Percentiles rank a stretch among this genome's conserved stretches.
phyloP scores from a whole-genome alignment of 2,888 invertebrate species.

The Mesochorus sp. region DNA sequence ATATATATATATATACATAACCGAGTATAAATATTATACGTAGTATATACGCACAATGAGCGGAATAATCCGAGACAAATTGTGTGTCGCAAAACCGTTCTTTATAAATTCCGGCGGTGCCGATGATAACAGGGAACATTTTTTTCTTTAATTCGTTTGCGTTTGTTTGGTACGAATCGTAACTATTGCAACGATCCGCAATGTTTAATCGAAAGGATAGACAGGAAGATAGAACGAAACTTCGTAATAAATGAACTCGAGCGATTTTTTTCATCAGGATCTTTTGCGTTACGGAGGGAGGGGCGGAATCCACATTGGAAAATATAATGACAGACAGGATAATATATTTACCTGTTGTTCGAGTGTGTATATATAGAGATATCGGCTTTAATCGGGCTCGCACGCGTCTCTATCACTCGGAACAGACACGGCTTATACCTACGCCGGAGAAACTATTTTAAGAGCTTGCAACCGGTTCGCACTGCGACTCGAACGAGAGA shows the following conservation, averaged over 20 bases:
- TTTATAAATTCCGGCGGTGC: too few species aligned
- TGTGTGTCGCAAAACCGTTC: constrained; percentile 8
- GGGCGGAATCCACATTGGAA: neutral
- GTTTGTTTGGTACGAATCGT: too few species aligned
- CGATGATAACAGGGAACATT: too few species aligned
- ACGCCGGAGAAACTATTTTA: constrained; percentile 74
- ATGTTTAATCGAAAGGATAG: neutral
- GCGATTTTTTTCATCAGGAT: too few species aligned
- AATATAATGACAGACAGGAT: neutral
- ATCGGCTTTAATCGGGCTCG: constrained; percentile 54
- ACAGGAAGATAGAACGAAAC: too few species aligned
- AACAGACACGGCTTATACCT: constrained; percentile 54
- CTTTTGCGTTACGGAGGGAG: too few species aligned
- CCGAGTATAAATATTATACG: constrained; percentile 46
- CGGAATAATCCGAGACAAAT: constrained; percentile 39
- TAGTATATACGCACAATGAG: constrained; percentile 43
- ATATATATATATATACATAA: neutral
- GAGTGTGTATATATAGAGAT: constrained; percentile 25
- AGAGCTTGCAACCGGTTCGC: constrained; percentile 75
- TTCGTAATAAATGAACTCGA: too few species aligned
- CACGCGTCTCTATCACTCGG: constrained; percentile 28
- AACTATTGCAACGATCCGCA: neutral
- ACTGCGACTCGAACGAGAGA: constrained; percentile 64
- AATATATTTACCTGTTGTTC: constrained; percentile 48
- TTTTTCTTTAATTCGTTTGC: neutral